These are phyloP conservation scores for Leucoma salicis DNA, from an alignment of 2,888 invertebrate genomes.

Conservation along the genomic window DNA sequence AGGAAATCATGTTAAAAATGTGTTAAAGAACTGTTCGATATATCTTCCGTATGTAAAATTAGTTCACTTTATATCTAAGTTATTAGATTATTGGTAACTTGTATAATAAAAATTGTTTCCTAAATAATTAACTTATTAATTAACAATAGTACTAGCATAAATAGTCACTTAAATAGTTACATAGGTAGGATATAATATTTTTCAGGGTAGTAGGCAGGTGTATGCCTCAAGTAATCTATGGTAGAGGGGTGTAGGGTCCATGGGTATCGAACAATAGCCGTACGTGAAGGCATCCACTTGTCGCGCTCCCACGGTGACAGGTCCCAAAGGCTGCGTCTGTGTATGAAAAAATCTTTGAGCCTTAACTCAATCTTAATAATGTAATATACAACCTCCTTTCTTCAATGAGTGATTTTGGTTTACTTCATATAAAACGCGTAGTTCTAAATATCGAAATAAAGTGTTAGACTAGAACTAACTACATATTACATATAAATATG, in stretches of 20 bases:
- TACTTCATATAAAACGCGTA: too few relatives aligned
- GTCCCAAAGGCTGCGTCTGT: constrained; percentile 54
- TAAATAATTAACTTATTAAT: neutral
- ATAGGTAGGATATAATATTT: neutral
- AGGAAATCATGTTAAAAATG: too few relatives aligned
- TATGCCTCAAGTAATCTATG: constrained; percentile 9
- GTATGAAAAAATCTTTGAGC: constrained; percentile 38
- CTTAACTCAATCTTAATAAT: neutral
- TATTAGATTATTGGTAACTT: too few relatives aligned
- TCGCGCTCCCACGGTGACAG: constrained; percentile 66
- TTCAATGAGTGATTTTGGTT: too few relatives aligned
- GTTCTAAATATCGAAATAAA: too few relatives aligned
- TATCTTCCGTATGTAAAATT: too few relatives aligned
- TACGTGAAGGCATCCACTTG: constrained; percentile 81
- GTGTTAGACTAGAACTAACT: too few relatives aligned
- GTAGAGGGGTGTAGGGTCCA: constrained; percentile 28
- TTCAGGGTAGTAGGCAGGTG: constrained; percentile 19
- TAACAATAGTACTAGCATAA: neutral
- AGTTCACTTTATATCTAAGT: too few relatives aligned
- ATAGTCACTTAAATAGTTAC: neutral
- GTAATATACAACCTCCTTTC: too few relatives aligned
- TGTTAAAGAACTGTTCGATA: too few relatives aligned
- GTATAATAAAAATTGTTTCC: too few relatives aligned
- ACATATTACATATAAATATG: too few relatives aligned
- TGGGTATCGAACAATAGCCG: constrained; percentile 62